These are phyloP conservation scores for Ornithorhynchus anatinus DNA, from an alignment of 2,113 vertebrate genomes.

Conservation along the genomic window DNA sequence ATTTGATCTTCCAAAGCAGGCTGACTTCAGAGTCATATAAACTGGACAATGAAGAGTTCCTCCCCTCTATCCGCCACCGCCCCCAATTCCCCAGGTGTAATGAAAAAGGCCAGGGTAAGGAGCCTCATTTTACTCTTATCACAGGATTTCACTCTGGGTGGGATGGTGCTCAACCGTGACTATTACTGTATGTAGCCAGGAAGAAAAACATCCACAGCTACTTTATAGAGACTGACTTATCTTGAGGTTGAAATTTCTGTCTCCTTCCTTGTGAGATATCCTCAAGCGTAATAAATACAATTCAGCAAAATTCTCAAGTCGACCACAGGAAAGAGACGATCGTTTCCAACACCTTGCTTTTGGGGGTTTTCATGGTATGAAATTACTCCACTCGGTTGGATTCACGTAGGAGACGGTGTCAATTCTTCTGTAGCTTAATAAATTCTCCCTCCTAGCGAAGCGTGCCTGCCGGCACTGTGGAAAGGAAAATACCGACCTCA, in stretches of 20 bases:
- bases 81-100: constrained; percentile 5
- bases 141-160: too few relatives aligned
- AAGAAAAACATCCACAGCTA: not conserved
- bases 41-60: too few relatives aligned
- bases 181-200: not conserved
- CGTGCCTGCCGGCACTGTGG: too few relatives aligned
- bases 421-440: not conserved
- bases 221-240: not conserved
- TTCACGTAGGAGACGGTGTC: not conserved
- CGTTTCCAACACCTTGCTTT: not conserved
- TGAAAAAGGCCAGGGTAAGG: not conserved
- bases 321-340: not conserved
- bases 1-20: constrained; percentile 14
- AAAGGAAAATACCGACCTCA: too few relatives aligned
- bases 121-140: too few relatives aligned
- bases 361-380: not conserved
- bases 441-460: not conserved
- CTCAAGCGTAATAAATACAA: not conserved
- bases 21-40: too few relatives aligned
- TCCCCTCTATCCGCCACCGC: too few relatives aligned
- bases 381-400: not conserved
- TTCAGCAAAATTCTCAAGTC: not conserved
- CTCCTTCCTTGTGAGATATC: not conserved
- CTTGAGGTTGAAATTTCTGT: constrained; percentile 21
- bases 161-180: too few relatives aligned